Evolutionary conservation across 1,140 invertebrate genomes (phyloP).

Genomic region (Brachionus koreanus): DNA sequence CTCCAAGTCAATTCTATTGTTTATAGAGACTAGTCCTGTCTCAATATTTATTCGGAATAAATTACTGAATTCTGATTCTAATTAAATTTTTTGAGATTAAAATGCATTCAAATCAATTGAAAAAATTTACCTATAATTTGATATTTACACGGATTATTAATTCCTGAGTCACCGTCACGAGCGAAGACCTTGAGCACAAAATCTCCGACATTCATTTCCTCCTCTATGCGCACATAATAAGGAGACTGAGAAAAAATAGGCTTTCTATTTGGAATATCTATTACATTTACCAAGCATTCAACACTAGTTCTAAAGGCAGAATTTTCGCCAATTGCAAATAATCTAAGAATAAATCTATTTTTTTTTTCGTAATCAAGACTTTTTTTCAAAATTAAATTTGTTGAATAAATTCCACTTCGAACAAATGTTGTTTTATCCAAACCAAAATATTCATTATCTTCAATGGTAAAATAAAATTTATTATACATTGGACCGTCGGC

Average conservation of each 20-base stretch:
- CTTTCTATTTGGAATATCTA: constrained; percentile 26
- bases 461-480: constrained; percentile 1
- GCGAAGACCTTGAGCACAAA: not conserved
- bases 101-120: not conserved
- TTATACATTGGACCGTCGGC: constrained; percentile 15
- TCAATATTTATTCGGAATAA: not conserved
- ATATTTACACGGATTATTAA: constrained; percentile 22
- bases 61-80: not conserved
- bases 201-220: constrained; percentile 13
- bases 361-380: constrained; percentile 28
- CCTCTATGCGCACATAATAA: constrained; percentile 26
- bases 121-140: not conserved
- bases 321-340: constrained; percentile 34
- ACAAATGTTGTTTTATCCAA: not conserved
- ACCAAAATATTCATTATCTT: not conserved
- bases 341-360: not conserved
- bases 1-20: constrained; percentile 35
- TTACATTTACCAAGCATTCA: constrained; percentile 32
- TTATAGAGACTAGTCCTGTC: not conserved
- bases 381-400: not conserved
- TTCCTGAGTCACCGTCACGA: not conserved
- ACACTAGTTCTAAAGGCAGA: not conserved
- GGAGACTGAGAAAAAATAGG: constrained; percentile 36
- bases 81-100: not conserved
- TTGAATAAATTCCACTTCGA: not conserved